A percentile compares a stretch with the other conserved stretches of the same genome.
Evolutionary conservation across 1,140 invertebrate species (phyloP).

Genomic region (Cotesia glomerata): DNA sequence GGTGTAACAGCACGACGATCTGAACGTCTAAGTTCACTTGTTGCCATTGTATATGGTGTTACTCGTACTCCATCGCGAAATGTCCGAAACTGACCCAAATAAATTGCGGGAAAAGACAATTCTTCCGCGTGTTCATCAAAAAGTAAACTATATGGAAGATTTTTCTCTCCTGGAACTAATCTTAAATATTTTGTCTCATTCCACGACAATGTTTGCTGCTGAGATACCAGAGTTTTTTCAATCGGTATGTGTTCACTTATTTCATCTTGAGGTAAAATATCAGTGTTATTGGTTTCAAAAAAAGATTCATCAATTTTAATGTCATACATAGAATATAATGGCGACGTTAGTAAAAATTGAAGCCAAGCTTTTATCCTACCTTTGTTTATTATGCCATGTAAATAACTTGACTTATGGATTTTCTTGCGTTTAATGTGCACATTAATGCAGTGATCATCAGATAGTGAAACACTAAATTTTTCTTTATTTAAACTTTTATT

Average conservation of each 20-base stretch:
- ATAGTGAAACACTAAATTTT: no score
- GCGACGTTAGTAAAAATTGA: slow-evolving; percentile 14
- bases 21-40: slow-evolving; percentile 34
- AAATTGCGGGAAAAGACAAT: slow-evolving; percentile 54
- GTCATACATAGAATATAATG: not conserved
- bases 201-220: no score
- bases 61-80: slow-evolving; percentile 38
- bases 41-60: slow-evolving; percentile 35
- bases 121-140: no score
- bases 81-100: slow-evolving; percentile 43
- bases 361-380: slow-evolving; percentile 33
- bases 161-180: not conserved
- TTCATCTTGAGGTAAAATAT: no score
- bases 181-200: no score
- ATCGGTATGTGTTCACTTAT: no score
- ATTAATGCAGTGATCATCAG: slow-evolving; percentile 52
- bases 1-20: slow-evolving; percentile 30
- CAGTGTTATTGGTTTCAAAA: no score
- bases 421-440: slow-evolving; percentile 42
- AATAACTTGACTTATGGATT: slow-evolving; percentile 44
- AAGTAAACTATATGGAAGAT: slow-evolving; percentile 34
- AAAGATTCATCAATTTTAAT: no score
- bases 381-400: slow-evolving; percentile 33
- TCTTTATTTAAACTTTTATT: no score
- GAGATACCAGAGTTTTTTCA: no score